Conservation (phyloP, 2,888 invertebrate genomes). For the Drosophila barbarae region DNA sequence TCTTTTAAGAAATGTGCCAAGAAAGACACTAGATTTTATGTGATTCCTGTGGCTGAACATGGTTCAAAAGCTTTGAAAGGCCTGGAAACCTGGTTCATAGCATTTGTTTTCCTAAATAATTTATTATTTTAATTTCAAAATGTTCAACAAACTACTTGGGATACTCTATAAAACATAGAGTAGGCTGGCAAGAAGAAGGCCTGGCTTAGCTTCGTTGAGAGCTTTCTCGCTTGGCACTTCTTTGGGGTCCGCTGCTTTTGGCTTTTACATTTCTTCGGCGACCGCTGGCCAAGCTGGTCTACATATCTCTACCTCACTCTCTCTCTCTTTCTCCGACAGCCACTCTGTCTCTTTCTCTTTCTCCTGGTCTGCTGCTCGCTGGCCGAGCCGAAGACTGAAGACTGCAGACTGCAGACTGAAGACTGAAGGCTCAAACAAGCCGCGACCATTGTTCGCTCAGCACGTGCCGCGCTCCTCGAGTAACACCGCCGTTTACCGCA, state of each 20-base stretch:
- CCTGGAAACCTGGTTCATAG: background rate
- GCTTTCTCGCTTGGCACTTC: slow-evolving; percentile 51
- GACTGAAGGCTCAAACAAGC: slow-evolving; percentile 71
- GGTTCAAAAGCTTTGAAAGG: background rate
- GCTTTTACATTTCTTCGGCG: slow-evolving; percentile 66
- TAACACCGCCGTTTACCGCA: slow-evolving; percentile 11
- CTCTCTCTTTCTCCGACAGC: slow-evolving; percentile 32
- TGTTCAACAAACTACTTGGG: no score
- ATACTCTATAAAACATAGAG: background rate
- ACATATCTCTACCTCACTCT: slow-evolving; percentile 18
- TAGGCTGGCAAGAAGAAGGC: slow-evolving; percentile 24
- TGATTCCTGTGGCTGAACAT: background rate
- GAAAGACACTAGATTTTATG: no score
- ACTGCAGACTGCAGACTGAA: slow-evolving; percentile 3
- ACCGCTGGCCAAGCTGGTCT: slow-evolving; percentile 51
- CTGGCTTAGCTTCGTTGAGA: slow-evolving; percentile 22
- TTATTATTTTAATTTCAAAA: background rate
- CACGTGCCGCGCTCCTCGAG: slow-evolving; percentile 70
- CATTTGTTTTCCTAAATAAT: background rate
- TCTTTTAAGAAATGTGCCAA: background rate
- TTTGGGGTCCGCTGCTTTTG: slow-evolving; percentile 40
- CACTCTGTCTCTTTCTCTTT: slow-evolving; percentile 15
- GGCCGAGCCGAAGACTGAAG: slow-evolving; percentile 11
- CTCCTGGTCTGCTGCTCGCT: slow-evolving; percentile 2
- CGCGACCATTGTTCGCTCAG: slow-evolving; percentile 78